Base-by-base conservation (phyloP, 1,140 invertebrate species). In the Radopholus similis region DNA sequence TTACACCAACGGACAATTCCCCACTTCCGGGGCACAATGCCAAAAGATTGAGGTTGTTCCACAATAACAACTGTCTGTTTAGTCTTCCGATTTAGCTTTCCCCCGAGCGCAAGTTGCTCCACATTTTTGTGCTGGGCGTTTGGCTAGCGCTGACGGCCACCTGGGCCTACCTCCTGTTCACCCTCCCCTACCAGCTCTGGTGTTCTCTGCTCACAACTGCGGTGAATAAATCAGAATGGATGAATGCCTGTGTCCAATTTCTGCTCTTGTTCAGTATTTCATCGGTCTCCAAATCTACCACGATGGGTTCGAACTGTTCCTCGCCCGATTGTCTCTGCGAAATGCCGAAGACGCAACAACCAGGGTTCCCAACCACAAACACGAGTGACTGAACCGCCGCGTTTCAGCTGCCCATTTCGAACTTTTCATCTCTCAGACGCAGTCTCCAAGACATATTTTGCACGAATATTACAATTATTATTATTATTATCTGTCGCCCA, bases 291-390 rank as follows among this genome's bases (percentile, higher is more conserved):
- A 81, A 21, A 64, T 67, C 11, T 51, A 64, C 57, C 79, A 73
- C 53, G 75, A 71, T 35, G 78, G 78, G 15, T 21, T 78, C 13
- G 78, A 80, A 65, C 67, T 64, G 59, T 60, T 80, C 2, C 40
- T 73, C 26, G 54, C 74, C 21, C 23, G 9, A 15, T 67, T 67
- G 6, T 18, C 42, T 62, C n/a, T 30, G 5, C 47, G 37, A n/a
- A n/a, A n/a, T n/a, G n/a, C n/a, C n/a, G n/a, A n/a, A n/a, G n/a
- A n/a, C n/a, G n/a, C n/a, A n/a, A n/a, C n/a, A n/a, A n/a, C n/a
- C n/a, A n/a, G n/a, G n/a, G n/a, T n/a, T n/a, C n/a, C n/a, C n/a
- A n/a, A n/a, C n/a, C n/a, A n/a, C n/a, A n/a, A n/a, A n/a, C n/a
- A n/a, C n/a, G n/a, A n/a, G n/a, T n/a, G n/a, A n/a, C n/a, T n/a